A percentile compares a stretch with the other conserved stretches of the same genome.
Evolutionary conservation across 2,797 vertebrate genomes (phyloP).

Genomic region (Oreonectes daqikongensis): DNA sequence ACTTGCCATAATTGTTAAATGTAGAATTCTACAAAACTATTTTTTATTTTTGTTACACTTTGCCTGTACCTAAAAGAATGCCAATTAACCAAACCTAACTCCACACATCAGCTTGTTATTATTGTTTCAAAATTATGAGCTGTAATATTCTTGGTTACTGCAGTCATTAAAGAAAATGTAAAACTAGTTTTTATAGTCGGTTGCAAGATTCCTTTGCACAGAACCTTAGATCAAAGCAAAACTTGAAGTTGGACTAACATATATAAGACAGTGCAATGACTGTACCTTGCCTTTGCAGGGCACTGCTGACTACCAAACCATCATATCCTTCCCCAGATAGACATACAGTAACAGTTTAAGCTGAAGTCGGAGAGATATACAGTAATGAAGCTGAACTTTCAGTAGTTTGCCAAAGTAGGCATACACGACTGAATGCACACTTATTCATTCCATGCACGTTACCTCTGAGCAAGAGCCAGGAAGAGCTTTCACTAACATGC

Average conservation of each 20-base stretch:
- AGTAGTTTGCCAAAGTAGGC: conserved; percentile 26
- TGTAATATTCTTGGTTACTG: neutral
- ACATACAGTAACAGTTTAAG: neutral
- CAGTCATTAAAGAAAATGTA: neutral
- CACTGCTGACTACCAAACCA: conserved; percentile 50
- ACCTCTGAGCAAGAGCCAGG: conserved; percentile 46
- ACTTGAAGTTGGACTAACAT: neutral
- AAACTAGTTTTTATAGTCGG: neutral
- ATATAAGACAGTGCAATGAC: conserved; percentile 39
- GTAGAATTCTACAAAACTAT: too few species aligned
- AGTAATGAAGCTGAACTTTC: conserved; percentile 30
- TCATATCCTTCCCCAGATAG: neutral
- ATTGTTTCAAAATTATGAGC: neutral
- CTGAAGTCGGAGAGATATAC: conserved; percentile 36
- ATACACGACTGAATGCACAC: conserved; percentile 50
- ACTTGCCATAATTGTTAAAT: too few species aligned
- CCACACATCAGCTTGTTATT: neutral
- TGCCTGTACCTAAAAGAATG: too few species aligned
- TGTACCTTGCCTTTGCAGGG: conserved; percentile 51
- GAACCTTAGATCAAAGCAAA: neutral
- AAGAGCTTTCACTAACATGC: conserved; percentile 54
- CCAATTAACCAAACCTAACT: too few species aligned
- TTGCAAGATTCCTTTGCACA: too few species aligned
- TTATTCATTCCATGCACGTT: conserved; percentile 51
- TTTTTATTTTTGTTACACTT: too few species aligned